Evolutionary conservation across 1,140 invertebrate species (phyloP).

Genomic region (Chlorops oryzae): DNA sequence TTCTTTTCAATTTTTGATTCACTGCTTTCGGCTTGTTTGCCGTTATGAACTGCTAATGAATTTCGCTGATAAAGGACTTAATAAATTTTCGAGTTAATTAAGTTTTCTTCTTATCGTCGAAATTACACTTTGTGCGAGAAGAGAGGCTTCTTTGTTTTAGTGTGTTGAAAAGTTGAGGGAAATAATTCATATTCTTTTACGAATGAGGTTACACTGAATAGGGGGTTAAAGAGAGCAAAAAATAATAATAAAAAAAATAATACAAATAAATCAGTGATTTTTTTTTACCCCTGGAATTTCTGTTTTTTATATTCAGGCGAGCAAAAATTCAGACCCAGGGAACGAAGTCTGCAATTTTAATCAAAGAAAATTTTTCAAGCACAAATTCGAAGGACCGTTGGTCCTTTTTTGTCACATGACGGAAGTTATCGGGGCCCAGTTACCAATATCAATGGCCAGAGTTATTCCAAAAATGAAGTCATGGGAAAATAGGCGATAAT

Average conservation of each 20-base stretch:
- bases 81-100: slow-evolving; percentile 43
- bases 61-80: slow-evolving; percentile 34
- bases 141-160: slow-evolving; percentile 10
- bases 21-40: slow-evolving; percentile 4
- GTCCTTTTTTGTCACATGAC: no score
- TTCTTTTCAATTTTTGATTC: slow-evolving; percentile 17
- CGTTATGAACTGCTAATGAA: slow-evolving; percentile 31
- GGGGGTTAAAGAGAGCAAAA: background rate
- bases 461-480: no score
- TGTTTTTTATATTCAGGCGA: no score
- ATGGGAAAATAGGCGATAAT: no score
- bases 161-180: background rate
- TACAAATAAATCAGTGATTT: background rate
- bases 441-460: no score
- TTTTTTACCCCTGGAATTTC: background rate
- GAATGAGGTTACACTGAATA: background rate
- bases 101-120: no score
- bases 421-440: no score
- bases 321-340: no score
- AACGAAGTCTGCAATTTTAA: no score
- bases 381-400: no score
- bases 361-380: no score
- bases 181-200: background rate
- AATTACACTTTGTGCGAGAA: slow-evolving; percentile 17
- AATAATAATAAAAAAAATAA: background rate